Conservation (phyloP, 1,140 invertebrate genomes). For the Sweltsa coloradensis region DNA sequence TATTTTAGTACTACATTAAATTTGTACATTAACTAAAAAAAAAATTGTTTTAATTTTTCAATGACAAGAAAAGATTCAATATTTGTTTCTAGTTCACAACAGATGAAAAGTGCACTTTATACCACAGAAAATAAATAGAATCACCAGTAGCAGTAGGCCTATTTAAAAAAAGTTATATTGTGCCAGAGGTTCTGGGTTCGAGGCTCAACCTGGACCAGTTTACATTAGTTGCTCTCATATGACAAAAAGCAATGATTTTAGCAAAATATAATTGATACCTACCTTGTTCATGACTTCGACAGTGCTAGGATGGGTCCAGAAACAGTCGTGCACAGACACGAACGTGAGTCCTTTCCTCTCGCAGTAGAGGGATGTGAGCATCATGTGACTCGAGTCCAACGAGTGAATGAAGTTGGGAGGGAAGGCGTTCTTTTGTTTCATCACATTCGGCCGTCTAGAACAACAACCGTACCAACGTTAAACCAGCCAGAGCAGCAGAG, state of each 20-base stretch:
- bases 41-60: too few relatives aligned
- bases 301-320: conserved; percentile 90
- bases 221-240: background rate
- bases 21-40: too few relatives aligned
- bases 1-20: too few relatives aligned
- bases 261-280: conserved; percentile 15
- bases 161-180: background rate
- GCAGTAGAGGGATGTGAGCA: conserved; percentile 88
- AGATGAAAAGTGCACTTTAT: too few relatives aligned
- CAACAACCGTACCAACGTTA: too few relatives aligned
- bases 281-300: conserved; percentile 87
- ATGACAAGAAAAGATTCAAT: too few relatives aligned
- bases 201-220: background rate
- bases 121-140: conserved; percentile 10
- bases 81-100: too few relatives aligned
- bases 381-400: conserved; percentile 97
- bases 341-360: conserved; percentile 74
- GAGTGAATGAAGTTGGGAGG: conserved; percentile 99
- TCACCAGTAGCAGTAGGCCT: background rate
- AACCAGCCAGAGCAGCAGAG: too few relatives aligned
- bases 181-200: background rate
- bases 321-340: conserved; percentile 98
- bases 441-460: conserved; percentile 65
- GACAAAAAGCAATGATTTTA: background rate
- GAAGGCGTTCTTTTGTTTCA: conserved; percentile 96